phyloP scores from a whole-genome alignment of 2,888 invertebrate genomes.

The Druceiella hillmani region DNA sequence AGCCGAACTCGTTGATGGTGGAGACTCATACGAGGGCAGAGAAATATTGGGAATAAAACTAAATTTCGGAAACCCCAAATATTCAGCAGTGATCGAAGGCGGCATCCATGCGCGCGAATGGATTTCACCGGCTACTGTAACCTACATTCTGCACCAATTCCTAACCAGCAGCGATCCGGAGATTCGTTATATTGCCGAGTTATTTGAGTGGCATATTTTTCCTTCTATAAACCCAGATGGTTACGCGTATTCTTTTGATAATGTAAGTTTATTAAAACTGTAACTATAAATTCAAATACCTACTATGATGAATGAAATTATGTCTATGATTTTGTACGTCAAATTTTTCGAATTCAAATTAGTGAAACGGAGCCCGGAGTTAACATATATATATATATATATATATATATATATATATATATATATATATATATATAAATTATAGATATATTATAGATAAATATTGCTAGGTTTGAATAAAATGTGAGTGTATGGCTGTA shows the following conservation, averaged over 20 bases:
- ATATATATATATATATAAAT: no score
- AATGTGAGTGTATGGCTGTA: no score
- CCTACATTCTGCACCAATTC: slow-evolving; percentile 65
- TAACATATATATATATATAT: no score
- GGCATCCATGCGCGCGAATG: slow-evolving; percentile 66
- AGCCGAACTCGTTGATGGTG: slow-evolving; percentile 48
- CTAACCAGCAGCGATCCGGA: slow-evolving; percentile 54
- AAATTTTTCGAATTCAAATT: no score
- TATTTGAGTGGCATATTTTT: slow-evolving; percentile 69
- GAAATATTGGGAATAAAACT: slow-evolving; percentile 51
- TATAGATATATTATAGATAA: no score
- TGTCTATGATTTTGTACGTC: no score
- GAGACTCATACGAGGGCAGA: slow-evolving; percentile 55
- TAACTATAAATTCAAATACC: no score
- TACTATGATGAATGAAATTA: no score
- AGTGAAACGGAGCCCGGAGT: no score
- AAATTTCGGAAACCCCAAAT: slow-evolving; percentile 39
- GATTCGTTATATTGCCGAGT: slow-evolving; percentile 54
- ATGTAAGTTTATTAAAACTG: no score
- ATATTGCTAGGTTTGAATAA: no score
- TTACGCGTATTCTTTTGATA: slow-evolving; percentile 57
- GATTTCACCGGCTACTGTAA: slow-evolving; percentile 65
- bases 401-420: no score
- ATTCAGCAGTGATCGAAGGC: slow-evolving; percentile 59
- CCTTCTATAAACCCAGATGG: slow-evolving; percentile 73